Percentiles rank a stretch among this genome's conserved stretches.
These are phyloP conservation scores for Silurus asotus DNA, from an alignment of 2,113 vertebrate species.

Conservation along the genomic window DNA sequence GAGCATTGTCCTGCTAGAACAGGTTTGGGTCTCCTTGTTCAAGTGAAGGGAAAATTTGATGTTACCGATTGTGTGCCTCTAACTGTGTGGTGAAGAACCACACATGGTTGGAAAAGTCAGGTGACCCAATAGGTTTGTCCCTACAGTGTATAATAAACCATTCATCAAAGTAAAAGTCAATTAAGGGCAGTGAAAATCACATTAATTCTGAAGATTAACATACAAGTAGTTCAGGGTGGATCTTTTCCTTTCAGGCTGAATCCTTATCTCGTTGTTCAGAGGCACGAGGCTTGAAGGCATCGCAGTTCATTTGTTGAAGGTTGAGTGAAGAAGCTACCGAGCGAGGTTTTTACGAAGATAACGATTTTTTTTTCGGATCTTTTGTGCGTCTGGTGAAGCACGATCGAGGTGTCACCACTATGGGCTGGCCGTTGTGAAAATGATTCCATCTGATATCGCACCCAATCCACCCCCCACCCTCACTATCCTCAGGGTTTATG, in stretches of 20 bases:
- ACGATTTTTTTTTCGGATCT: neutral
- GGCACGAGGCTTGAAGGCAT: neutral
- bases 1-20: too few species aligned
- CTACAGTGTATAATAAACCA: neutral
- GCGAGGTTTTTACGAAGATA: slow-evolving; percentile 6
- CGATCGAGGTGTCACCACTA: slow-evolving; percentile 24
- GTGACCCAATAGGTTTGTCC: too few species aligned
- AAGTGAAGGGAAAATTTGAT: too few species aligned
- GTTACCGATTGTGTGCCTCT: too few species aligned
- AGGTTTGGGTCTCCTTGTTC: too few species aligned
- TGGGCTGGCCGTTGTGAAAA: slow-evolving; percentile 46
- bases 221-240: neutral
- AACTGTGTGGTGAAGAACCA: too few species aligned
- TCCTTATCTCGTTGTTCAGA: neutral
- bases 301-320: slow-evolving; percentile 1
- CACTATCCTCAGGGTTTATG: slow-evolving; percentile 30
- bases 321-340: slow-evolving; percentile 1
- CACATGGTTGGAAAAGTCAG: too few species aligned
- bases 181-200: neutral
- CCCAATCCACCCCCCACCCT: neutral
- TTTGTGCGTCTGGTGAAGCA: slow-evolving; percentile 27
- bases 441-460: slow-evolving; percentile 48
- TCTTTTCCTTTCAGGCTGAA: neutral
- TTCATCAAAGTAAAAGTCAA: neutral
- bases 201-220: neutral